Evolutionary conservation across 1,140 invertebrate species (phyloP).

Genomic region (Macrobrachium nipponense): DNA sequence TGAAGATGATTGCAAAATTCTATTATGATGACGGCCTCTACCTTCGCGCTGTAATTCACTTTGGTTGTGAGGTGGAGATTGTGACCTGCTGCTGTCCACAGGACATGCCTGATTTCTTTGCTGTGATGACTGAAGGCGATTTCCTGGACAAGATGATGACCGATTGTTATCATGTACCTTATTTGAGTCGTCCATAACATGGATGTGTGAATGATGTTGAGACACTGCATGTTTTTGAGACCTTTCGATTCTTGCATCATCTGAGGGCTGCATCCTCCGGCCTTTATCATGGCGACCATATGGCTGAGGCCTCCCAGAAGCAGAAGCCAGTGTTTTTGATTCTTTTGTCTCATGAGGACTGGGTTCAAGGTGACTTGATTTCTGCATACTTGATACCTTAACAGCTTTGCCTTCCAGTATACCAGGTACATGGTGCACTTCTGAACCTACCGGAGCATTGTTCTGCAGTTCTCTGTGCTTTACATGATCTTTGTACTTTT

Average conservation of each 20-base stretch:
- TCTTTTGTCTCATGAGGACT: too few species aligned
- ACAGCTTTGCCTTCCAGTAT: too few species aligned
- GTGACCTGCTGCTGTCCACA: background rate
- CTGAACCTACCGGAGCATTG: too few species aligned
- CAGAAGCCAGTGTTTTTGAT: too few species aligned
- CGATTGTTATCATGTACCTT: background rate
- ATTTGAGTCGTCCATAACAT: background rate
- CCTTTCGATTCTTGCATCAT: too few species aligned
- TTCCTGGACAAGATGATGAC: background rate
- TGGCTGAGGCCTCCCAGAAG: too few species aligned
- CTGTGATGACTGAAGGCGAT: constrained; percentile 3
- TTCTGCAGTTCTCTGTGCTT: background rate
- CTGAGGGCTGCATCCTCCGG: too few species aligned
- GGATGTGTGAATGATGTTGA: background rate
- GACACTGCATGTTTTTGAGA: too few species aligned
- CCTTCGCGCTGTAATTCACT: background rate
- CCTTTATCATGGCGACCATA: too few species aligned
- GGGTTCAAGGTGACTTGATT: too few species aligned
- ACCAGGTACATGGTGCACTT: too few species aligned
- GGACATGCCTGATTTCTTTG: background rate
- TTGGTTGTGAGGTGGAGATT: background rate
- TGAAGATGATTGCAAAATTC: background rate
- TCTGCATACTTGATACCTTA: too few species aligned
- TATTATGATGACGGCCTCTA: background rate
- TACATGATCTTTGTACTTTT: constrained; percentile 1